Evolutionary conservation across 2,113 vertebrate genomes (phyloP).

Genomic region (Corythoichthys intestinalis): DNA sequence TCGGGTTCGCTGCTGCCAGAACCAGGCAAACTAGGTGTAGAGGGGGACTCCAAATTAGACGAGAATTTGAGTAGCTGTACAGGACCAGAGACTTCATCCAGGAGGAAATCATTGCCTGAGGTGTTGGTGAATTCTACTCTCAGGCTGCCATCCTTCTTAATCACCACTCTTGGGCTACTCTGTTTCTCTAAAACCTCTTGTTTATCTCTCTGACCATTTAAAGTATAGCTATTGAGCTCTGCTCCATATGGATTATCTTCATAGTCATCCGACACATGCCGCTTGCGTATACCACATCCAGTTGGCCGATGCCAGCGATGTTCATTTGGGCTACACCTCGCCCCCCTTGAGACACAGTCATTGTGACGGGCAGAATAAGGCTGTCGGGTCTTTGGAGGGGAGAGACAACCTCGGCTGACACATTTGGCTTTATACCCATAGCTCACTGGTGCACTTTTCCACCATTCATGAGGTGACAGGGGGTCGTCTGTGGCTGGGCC

Average conservation of each 20-base stretch:
- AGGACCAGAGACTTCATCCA: conserved; percentile 72
- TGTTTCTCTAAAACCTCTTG: conserved; percentile 71
- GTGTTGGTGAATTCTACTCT: conserved; percentile 90
- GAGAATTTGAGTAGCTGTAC: conserved; percentile 91
- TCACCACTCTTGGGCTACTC: conserved; percentile 88
- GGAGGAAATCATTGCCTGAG: conserved; percentile 55
- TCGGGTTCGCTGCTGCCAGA: conserved; percentile 58
- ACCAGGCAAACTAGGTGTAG: conserved; percentile 63
- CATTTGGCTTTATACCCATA: conserved; percentile 82
- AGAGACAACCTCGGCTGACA: conserved; percentile 82
- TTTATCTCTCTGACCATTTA: conserved; percentile 67
- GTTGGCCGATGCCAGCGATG: conserved; percentile 66
- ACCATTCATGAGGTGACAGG: conserved; percentile 78
- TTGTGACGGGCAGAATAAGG: conserved; percentile 78
- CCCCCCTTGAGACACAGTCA: conserved; percentile 75
- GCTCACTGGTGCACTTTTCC: conserved; percentile 60
- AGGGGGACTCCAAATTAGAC: conserved; percentile 72
- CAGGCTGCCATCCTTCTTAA: conserved; percentile 89
- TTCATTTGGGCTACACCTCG: conserved; percentile 58
- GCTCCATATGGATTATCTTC: conserved; percentile 64
- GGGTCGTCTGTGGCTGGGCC: conserved; percentile 79
- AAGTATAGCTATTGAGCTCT: conserved; percentile 70
- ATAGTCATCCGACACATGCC: conserved; percentile 66
- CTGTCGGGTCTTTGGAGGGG: conserved; percentile 80
- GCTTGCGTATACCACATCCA: conserved; percentile 62